Conservation (phyloP, 2,797 vertebrate genomes). For the Choloepus didactylus region DNA sequence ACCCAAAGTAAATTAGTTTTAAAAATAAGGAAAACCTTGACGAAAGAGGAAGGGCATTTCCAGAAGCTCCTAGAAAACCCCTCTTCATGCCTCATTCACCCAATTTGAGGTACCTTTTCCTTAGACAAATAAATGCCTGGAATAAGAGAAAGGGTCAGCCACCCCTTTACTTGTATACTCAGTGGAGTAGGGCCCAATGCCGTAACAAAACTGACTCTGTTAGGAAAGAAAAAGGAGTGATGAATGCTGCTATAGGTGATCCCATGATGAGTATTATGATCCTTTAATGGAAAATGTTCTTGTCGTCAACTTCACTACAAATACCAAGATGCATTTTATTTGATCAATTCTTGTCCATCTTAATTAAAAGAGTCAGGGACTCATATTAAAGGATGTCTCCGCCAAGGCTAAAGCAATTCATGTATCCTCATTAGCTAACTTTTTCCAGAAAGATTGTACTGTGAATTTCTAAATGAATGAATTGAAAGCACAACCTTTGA, state of each 20-base stretch:
- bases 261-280: not conserved
- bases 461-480: constrained; percentile 35
- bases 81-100: not conserved
- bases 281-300: not conserved
- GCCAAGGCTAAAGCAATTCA: not conserved
- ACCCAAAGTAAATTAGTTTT: not conserved
- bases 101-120: not conserved
- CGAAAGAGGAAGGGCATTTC: not conserved
- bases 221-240: not conserved
- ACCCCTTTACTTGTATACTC: not conserved
- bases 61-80: not conserved
- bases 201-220: not conserved
- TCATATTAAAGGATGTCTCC: constrained; percentile 33
- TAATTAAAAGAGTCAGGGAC: not conserved
- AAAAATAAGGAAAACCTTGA: not conserved
- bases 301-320: not conserved
- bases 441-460: constrained; percentile 49
- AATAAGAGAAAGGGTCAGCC: not conserved
- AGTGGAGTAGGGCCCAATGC: not conserved
- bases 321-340: not conserved
- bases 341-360: not conserved
- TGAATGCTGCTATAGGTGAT: not conserved
- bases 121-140: not conserved
- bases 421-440: not conserved
- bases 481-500: not conserved